Evolutionary conservation across 2,797 vertebrate species (phyloP), one percentile per base, ranked within the genome.

Genomic region (Paguma larvata): DNA sequence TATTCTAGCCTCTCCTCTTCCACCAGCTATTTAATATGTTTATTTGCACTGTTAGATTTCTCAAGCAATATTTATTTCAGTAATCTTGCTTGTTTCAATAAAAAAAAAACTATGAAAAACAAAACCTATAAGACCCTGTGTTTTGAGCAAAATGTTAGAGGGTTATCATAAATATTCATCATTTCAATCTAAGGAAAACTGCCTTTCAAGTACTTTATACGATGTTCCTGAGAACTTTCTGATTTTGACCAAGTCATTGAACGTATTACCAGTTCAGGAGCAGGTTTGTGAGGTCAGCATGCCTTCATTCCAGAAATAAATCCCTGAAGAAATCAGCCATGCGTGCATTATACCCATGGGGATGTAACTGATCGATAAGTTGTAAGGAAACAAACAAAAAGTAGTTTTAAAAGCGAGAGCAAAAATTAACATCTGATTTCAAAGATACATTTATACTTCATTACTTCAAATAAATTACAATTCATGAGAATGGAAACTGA

Each of bases 381-480:
- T 13, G 5, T 63, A 68, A 9, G 25, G 44, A 85, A 85, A 78
- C 18, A 70, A 89, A 86, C 46, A 90, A 85, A 93, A 83, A 73
- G 27, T 27, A 2, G 30, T 85, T 82, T 90, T 91, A 18, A 86
- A 96, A 92, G 25, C 27, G 23, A 65, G 9, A 94, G 82, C 4
- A 93, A 44, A 94, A 85, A 87, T n/a, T 93, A 46, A 75, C 44
- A 89, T 63, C 30, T 94, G 38, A 87, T 73, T 96, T 84, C 92
- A 89, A 84, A 82, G 62, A 41, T 32, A 59, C 2, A 89, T 23
- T 75, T 92, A 53, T 84, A 79, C 85, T 93, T 80, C 34, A 75
- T 88, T 78, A 82, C n/a, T 90, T 86, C 30, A 79, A 91, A 94
- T 70, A 82, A 85, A 94, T 86, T 88, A 82, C 80, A 85, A 67